These are phyloP conservation scores for Sisyra terminalis DNA, from an alignment of 2,888 invertebrate genomes.

Conservation along the genomic window DNA sequence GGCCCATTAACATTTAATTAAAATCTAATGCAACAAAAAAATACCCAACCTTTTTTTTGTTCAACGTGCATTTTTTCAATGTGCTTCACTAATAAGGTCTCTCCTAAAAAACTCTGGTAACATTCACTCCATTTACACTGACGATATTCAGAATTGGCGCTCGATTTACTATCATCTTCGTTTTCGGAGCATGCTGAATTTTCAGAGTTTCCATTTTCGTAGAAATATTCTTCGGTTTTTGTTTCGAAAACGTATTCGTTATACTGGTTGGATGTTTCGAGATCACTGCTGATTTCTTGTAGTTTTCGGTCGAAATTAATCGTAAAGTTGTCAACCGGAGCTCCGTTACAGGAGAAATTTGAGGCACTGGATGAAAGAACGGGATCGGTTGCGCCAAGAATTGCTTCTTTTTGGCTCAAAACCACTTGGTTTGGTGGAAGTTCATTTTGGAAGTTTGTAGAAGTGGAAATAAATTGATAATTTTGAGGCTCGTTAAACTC, in stretches of 20 bases:
- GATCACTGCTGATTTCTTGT: constrained; percentile 12
- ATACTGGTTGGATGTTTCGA: constrained; percentile 17
- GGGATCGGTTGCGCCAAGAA: constrained; percentile 22
- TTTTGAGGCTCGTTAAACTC: constrained; percentile 1
- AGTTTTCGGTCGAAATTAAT: constrained; percentile 8
- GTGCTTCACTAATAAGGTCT: constrained; percentile 63
- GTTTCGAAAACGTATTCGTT: constrained; percentile 7
- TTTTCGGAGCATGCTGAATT: constrained; percentile 2
- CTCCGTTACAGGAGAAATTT: constrained; percentile 1
- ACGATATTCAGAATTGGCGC: constrained; percentile 17
- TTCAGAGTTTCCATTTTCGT: neutral
- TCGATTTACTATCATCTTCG: constrained; percentile 14
- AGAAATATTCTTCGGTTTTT: neutral
- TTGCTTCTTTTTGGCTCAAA: constrained; percentile 26
- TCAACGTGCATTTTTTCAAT: constrained; percentile 82
- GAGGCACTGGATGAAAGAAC: constrained; percentile 15
- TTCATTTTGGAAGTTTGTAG: neutral
- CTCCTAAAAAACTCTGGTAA: constrained; percentile 59
- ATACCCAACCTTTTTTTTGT: constrained; percentile 54
- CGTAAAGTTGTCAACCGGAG: constrained; percentile 6
- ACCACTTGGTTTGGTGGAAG: constrained; percentile 25
- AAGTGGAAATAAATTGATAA: constrained; percentile 7
- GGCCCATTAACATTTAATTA: too few species aligned
- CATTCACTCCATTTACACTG: constrained; percentile 80
- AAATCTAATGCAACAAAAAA: constrained; percentile 5